Conservation (phyloP, 1,140 invertebrate species). For the Stratiolaelaps scimitus region DNA sequence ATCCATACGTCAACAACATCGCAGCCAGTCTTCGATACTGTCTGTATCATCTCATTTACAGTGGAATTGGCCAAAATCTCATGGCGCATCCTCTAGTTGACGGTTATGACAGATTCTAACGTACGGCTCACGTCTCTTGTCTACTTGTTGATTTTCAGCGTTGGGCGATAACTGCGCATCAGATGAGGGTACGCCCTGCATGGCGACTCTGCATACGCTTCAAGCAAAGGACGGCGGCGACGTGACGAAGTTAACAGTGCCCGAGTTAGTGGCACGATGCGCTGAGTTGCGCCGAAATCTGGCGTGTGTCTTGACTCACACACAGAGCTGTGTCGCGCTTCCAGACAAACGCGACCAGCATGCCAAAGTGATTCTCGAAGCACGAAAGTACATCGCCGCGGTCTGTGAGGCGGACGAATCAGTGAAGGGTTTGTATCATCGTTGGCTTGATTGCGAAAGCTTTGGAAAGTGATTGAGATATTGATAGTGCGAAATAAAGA, state of each 20-base stretch:
- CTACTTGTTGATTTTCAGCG: background rate
- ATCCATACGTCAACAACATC: too few relatives aligned
- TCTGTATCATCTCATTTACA: too few relatives aligned
- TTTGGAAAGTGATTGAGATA: too few relatives aligned
- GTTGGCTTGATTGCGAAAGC: too few relatives aligned
- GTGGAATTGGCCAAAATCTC: too few relatives aligned
- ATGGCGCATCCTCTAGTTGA: too few relatives aligned
- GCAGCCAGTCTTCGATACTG: conserved; percentile 12
- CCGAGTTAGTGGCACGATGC: background rate
- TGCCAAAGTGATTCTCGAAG: conserved; percentile 22
- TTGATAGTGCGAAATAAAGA: too few relatives aligned
- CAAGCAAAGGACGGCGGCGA: conserved; percentile 25
- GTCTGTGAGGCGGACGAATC: conserved; percentile 23
- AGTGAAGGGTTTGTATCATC: conserved; percentile 4
- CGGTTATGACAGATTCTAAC: too few relatives aligned
- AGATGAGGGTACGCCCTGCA: conserved; percentile 10
- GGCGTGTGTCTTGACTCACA: conserved; percentile 15
- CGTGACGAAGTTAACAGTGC: conserved; percentile 20
- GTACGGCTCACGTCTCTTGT: too few relatives aligned
- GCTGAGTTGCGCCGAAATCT: conserved; percentile 15
- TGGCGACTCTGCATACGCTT: conserved; percentile 5
- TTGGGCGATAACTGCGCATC: conserved; percentile 13
- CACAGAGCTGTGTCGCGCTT: conserved; percentile 15
- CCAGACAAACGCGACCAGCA: conserved; percentile 15
- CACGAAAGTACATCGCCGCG: conserved; percentile 11